These are phyloP conservation scores for Lepetodrilus schrolli DNA, from an alignment of 2,888 invertebrate species.

Conservation along the genomic window DNA sequence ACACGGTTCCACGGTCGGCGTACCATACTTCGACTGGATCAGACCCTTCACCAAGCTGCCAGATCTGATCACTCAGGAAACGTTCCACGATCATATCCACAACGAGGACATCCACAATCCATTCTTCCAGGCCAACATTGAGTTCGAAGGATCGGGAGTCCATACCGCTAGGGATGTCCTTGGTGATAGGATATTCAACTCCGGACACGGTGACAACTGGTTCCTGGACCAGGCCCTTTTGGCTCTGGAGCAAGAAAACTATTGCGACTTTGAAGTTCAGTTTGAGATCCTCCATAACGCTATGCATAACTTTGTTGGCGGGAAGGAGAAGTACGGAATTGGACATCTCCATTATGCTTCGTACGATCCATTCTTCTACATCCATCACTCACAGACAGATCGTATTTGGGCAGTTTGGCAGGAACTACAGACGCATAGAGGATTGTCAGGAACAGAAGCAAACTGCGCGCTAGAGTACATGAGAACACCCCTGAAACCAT, in stretches of 20 bases:
- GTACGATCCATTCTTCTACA: conserved; percentile 46
- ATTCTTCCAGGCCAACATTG: conserved; percentile 40
- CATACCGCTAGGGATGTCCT: conserved; percentile 39
- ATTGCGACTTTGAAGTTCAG: conserved; percentile 44
- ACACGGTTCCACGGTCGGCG: conserved; percentile 44
- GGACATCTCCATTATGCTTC: conserved; percentile 47
- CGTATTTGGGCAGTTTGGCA: conserved; percentile 50
- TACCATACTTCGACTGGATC: conserved; percentile 49
- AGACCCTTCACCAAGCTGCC: conserved; percentile 37
- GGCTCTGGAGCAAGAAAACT: conserved; percentile 39
- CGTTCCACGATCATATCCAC: conserved; percentile 36
- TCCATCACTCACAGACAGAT: conserved; percentile 49
- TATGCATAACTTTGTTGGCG: conserved; percentile 46
- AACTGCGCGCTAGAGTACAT: conserved; percentile 49
- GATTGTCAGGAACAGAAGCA: conserved; percentile 42
- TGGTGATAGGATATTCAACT: conserved; percentile 23
- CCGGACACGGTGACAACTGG: conserved; percentile 37
- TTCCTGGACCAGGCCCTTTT: conserved; percentile 41
- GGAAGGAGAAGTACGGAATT: conserved; percentile 40
- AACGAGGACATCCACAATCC: conserved; percentile 38
- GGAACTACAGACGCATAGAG: conserved; percentile 42
- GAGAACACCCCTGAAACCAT: conserved; percentile 44
- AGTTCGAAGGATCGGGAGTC: conserved; percentile 35
- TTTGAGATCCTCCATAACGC: conserved; percentile 50
- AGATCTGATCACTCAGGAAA: conserved; percentile 30